Evolutionary conservation across 53 echinoderm and acorn worm genomes (phyloP).

Genomic region (Henricia sp.): DNA sequence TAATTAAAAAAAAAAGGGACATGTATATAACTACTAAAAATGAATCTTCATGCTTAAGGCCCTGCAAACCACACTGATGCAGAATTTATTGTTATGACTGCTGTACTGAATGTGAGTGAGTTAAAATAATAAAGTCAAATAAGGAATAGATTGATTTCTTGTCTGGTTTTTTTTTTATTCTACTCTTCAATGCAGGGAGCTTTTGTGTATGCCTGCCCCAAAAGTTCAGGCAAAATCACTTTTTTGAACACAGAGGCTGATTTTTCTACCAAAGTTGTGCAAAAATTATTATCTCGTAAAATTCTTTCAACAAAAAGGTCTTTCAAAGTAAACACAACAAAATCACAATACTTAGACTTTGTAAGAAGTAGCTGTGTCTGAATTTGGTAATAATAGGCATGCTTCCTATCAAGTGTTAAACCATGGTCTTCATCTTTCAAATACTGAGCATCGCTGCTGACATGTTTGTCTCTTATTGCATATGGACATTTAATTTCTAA

Average conservation of each 20-base stretch:
- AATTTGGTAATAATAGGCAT: neutral
- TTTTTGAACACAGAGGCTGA: neutral
- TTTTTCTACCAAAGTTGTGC: constrained; percentile 7
- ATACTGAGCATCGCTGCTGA: neutral
- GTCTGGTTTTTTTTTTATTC: no score
- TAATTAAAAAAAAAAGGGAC: no score
- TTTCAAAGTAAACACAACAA: constrained; percentile 19
- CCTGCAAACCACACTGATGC: no score
- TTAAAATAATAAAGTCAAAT: no score
- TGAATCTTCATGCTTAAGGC: no score
- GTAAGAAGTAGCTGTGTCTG: neutral
- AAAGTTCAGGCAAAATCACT: constrained; percentile 8
- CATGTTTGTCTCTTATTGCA: neutral
- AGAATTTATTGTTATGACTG: no score
- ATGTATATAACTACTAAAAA: no score
- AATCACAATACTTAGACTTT: constrained; percentile 2
- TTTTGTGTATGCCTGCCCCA: no score
- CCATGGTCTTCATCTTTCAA: neutral
- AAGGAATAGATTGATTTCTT: no score
- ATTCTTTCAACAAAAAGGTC: constrained; percentile 25
- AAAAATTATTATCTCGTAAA: neutral
- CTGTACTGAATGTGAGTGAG: no score
- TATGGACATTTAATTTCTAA: neutral
- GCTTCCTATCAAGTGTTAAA: neutral
- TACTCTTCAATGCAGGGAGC: no score